Evolutionary conservation across 2,797 vertebrate genomes (phyloP).

Genomic region (Falco naumanni): DNA sequence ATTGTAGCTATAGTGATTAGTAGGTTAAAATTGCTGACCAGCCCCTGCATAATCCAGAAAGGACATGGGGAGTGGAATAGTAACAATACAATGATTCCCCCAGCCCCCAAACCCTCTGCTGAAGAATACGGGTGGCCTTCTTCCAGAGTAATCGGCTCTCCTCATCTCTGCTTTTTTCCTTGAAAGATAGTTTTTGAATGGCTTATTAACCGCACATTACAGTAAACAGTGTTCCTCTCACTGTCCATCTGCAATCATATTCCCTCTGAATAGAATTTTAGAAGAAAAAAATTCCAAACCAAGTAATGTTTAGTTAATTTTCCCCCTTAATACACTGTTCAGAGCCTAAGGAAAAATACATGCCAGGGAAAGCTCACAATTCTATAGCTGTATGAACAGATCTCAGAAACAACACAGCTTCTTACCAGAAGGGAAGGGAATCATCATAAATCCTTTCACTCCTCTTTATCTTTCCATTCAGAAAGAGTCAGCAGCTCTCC

Average conservation of each 20-base stretch:
- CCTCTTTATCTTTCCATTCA: not conserved
- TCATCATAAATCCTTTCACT: not conserved
- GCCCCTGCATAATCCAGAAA: conserved; percentile 17
- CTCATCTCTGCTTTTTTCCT: not conserved
- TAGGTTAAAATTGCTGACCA: conserved; percentile 6
- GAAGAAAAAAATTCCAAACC: not conserved
- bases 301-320: not conserved
- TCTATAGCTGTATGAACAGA: not conserved
- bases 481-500: not conserved
- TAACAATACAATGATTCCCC: not conserved
- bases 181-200: not conserved
- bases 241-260: not conserved
- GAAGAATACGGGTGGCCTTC: not conserved
- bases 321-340: not conserved
- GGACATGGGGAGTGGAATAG: not conserved
- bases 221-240: not conserved
- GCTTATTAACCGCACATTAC: not conserved
- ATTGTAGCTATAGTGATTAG: not conserved
- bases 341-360: not conserved
- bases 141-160: not conserved
- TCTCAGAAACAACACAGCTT: not conserved
- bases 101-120: not conserved
- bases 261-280: rapidly evolving
- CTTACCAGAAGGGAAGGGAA: not conserved
- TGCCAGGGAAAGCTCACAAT: not conserved